Evolutionary conservation across 2,888 invertebrate genomes (phyloP), one percentile per base, ranked within the genome.

Genomic region (Siphlonurus alternatus): DNA sequence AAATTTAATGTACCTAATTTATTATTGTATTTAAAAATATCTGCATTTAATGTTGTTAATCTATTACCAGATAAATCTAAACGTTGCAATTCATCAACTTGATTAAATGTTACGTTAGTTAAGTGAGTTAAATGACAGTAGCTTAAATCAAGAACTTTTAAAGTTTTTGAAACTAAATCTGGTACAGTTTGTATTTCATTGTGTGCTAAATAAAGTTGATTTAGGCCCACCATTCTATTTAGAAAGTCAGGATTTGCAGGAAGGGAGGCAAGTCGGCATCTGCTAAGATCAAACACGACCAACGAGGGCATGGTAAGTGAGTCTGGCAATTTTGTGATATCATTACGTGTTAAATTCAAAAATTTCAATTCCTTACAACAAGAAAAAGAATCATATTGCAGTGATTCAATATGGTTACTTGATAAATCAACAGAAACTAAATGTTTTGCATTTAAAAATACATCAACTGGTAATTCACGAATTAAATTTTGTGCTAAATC

Each of bases 401-500:
- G 22, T 56, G 56, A 56, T 56, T 56, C 56, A 56, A 56, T 56
- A 20, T 22, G 56, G n/a, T 56, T 56, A 22, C 56, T 56, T 7
- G 56, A 56, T 18, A 56, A 22, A 56, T 56, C 56, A 56, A 56
- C 56, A 7, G 56, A 56, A 56, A 56, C 56, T 56, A 56, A 56
- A 56, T 56, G 56, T 10, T 5, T 56, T 3, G 56, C 56, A 22
- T n/a, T 5, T 20, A 56, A n/a, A 56, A 56, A 56, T 22, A 56
- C n/a, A 56, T 56, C 56, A 56, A 56, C 19, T 5, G 56, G 56
- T 18, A 56, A 20, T 22, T 56, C 56, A 22, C 56, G 56, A 56
- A 56, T 56, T 56, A 56, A 56, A 56, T 56, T 56, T n/a, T 56
- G 56, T n/a, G 19, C 22, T 22, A 56, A 22, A 22, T 56, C 56